Base-by-base conservation (phyloP, 1,140 invertebrate genomes). In the Hormaphis cornu region DNA sequence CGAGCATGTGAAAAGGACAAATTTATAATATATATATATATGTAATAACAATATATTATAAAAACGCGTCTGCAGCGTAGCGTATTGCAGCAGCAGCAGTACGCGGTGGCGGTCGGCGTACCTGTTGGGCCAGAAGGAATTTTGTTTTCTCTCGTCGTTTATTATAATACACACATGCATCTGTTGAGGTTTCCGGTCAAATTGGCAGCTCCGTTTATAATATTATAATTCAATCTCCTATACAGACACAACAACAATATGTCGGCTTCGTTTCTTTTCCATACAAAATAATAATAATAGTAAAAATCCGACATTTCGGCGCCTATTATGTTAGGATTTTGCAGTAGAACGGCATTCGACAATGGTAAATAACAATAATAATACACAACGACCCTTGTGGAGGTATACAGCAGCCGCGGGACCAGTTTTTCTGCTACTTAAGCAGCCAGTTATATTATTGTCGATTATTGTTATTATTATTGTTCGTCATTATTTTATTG, bases 401-500 rank as follows among this genome's bases (percentile, higher is more conserved):
- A n/a, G n/a, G n/a, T n/a, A n/a, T n/a, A n/a, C n/a, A n/a, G n/a
- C n/a, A n/a, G 61, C 61, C 28, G 53, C 53, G 26, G 44, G 61
- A 66, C 61, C 61, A 66, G 61, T 66, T 66, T 66, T 66, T 66
- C 61, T 66, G 61, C 61, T 66, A 66, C 61, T 66, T 66, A 66
- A 66, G 42, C 61, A 66, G 61, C 58, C 58, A 48, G 44, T 66
- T 44, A 30, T 46, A 63, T 63, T 63, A 66, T 48, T 66, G 44
- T 66, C 44, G 59, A 48, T 63, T 42, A 63, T 63, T 63, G 46
- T 63, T 63, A 26, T 63, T 63, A 63, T 63, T 63, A 63, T 63
- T 63, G 40, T 63, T 63, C 58, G 18, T 63, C 40, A 63, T 66
- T 66, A 66, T 46, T 46, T 46, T 46, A 46, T 16, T 46, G 42